Conservation (phyloP, 92 coral and sea anemone species). For the Pocillopora meandrina region DNA sequence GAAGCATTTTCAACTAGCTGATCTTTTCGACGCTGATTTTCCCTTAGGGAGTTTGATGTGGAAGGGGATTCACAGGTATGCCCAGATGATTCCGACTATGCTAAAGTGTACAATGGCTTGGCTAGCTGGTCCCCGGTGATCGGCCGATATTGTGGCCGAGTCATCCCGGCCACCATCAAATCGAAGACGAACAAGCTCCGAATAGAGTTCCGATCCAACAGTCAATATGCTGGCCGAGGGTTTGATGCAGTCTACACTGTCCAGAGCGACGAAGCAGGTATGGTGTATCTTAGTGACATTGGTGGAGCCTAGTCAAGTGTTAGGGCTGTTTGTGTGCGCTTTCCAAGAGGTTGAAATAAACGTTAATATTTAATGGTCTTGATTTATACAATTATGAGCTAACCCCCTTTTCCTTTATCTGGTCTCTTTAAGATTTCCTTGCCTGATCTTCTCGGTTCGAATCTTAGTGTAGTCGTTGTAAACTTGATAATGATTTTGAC, state of each 20-base stretch:
- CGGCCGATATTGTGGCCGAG: slow-evolving; percentile 73
- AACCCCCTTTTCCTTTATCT: too few relatives aligned
- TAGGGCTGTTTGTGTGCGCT: too few relatives aligned
- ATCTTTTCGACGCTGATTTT: neutral
- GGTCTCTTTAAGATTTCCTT: too few relatives aligned
- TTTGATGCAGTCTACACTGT: slow-evolving; percentile 66
- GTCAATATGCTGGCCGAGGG: slow-evolving; percentile 74
- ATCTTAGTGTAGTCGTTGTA: too few relatives aligned
- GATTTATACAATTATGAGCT: too few relatives aligned
- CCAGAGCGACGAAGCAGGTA: slow-evolving; percentile 4
- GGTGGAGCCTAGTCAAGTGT: too few relatives aligned
- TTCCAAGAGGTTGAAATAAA: too few relatives aligned
- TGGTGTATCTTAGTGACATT: neutral
- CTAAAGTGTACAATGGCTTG: slow-evolving; percentile 76
- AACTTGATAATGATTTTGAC: too few relatives aligned
- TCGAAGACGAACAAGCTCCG: slow-evolving; percentile 74
- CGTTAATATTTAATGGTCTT: too few relatives aligned
- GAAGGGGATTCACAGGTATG: slow-evolving; percentile 57
- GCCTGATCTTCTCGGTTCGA: too few relatives aligned
- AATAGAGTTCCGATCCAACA: slow-evolving; percentile 71
- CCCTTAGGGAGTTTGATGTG: slow-evolving; percentile 63
- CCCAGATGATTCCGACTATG: slow-evolving; percentile 63
- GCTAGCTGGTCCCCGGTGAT: slow-evolving; percentile 81
- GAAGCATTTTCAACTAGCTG: too few relatives aligned
- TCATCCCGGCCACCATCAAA: slow-evolving; percentile 45